Evolutionary conservation across 2,888 invertebrate genomes (phyloP).

Genomic region (Andrena flavipes): DNA sequence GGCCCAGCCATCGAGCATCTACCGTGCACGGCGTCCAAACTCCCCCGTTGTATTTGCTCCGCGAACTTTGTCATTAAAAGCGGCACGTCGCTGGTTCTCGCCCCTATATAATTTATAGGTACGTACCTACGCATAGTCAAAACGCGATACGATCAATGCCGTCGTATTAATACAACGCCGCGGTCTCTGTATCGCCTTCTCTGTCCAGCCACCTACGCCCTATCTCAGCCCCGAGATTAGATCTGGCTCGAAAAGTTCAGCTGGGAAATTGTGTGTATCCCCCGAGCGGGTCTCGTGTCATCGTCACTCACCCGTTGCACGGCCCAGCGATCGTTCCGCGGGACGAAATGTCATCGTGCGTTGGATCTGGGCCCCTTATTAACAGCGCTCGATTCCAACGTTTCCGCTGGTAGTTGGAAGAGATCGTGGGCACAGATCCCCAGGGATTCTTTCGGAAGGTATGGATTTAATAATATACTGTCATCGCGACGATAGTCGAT

Average conservation of each 20-base stretch:
- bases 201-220: slow-evolving; percentile 65
- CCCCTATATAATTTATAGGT: slow-evolving; percentile 62
- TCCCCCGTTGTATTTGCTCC: slow-evolving; percentile 30
- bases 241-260: slow-evolving; percentile 67
- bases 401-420: background rate
- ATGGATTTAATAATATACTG: background rate
- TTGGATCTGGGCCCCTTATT: slow-evolving; percentile 32
- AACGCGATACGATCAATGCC: slow-evolving; percentile 64
- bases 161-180: slow-evolving; percentile 61
- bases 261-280: slow-evolving; percentile 58
- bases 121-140: slow-evolving; percentile 62
- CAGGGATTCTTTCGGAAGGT: background rate
- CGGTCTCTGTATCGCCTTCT: slow-evolving; percentile 14
- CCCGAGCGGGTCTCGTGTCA: slow-evolving; percentile 55
- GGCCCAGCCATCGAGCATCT: slow-evolving; percentile 27
- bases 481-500: background rate
- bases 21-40: slow-evolving; percentile 16
- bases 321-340: slow-evolving; percentile 12
- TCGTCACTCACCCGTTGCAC: slow-evolving; percentile 57
- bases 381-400: slow-evolving; percentile 12
- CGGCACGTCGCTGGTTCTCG: slow-evolving; percentile 34
- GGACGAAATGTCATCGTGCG: slow-evolving; percentile 50
- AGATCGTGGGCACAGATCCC: slow-evolving; percentile 4
- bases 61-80: slow-evolving; percentile 56
- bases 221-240: slow-evolving; percentile 56